Evolutionary conservation across 2,113 vertebrate genomes (phyloP), one percentile per base, ranked within the genome.

Genomic region (Uria aalge): DNA sequence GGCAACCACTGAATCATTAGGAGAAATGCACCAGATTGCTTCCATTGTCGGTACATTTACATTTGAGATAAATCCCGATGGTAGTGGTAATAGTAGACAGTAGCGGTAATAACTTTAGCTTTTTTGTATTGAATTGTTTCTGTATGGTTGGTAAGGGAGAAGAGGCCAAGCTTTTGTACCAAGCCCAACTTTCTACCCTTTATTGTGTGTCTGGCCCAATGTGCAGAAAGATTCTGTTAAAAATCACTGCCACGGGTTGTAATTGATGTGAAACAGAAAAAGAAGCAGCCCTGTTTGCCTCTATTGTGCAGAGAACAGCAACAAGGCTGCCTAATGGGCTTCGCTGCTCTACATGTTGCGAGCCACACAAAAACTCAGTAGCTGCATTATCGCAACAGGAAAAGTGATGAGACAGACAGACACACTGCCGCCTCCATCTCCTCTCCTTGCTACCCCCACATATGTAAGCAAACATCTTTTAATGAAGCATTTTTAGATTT

Each of bases 331-430:
- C 56, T 48, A 22, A 64, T 8, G 34, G 40, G 17, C 50, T 91
- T 67, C 1, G 1, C 47, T 75, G n/a, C 38, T 75, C 18, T n/a
- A 1, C 3, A 0, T 75, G 60, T 26, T 24, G 30, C 0, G 20
- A 63, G 40, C 32, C 8, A 8, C 2, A 1, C 36, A n/a, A 55
- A 81, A 82, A 21, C 72, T 24, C 63, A 17, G 60, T 12, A 11
- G 32, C 13, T 12, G 22, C 12, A 14, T 36, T 30, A 32, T 34
- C 2, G 4, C 21, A 27, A 73, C 15, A 36, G 29, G 34, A n/a
- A 26, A 36, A 48, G 40, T 19, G 38, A 53, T 9, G 20, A 38
- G 38, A 24, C 2, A 27, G 53, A 45, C 21, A 43, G 38, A 20
- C 7, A 16, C 0, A 1, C 17, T 19, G 6, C n/a, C n/a, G 75